A percentile compares a stretch with the other conserved stretches of the same genome.
phyloP scores from a whole-genome alignment of 2,113 vertebrate species.

The Dendropsophus ebraccatus region DNA sequence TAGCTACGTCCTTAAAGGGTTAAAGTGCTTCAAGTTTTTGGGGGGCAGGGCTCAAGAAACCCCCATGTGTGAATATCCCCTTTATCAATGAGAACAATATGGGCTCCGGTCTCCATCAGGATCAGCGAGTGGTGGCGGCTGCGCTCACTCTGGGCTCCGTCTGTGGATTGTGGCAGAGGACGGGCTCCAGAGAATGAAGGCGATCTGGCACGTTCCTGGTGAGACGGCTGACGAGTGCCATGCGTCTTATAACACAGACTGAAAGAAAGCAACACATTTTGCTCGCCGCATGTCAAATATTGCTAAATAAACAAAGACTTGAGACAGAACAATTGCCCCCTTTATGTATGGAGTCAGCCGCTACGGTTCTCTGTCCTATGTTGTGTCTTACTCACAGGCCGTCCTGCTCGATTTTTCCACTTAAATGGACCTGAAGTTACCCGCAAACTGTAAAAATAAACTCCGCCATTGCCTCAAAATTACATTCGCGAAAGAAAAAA shows the following conservation, averaged over 20 bases:
- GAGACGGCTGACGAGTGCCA: constrained; percentile 40
- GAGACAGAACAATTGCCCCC: constrained; percentile 50
- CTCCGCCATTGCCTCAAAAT: constrained; percentile 32
- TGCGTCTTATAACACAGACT: background rate
- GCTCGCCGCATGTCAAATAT: constrained; percentile 42
- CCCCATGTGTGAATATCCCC: background rate
- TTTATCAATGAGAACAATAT: background rate
- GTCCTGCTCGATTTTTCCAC: constrained; percentile 35
- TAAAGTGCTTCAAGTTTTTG: too few relatives aligned
- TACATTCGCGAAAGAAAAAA: background rate
- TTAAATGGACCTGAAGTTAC: constrained; percentile 25
- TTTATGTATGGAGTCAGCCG: constrained; percentile 43
- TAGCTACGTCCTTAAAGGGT: too few relatives aligned
- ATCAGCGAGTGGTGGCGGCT: background rate
- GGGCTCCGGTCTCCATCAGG: background rate
- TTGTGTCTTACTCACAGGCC: constrained; percentile 18
- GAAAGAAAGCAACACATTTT: constrained; percentile 30
- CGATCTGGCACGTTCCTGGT: constrained; percentile 16
- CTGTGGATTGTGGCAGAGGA: constrained; percentile 26
- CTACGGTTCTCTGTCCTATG: background rate
- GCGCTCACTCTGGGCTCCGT: background rate
- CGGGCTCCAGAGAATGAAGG: constrained; percentile 5
- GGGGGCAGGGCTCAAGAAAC: background rate
- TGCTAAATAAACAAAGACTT: constrained; percentile 51
- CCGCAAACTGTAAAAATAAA: constrained; percentile 53